These are phyloP conservation scores for Corythaeola cristata DNA, from an alignment of 2,113 vertebrate genomes.

Conservation along the genomic window DNA sequence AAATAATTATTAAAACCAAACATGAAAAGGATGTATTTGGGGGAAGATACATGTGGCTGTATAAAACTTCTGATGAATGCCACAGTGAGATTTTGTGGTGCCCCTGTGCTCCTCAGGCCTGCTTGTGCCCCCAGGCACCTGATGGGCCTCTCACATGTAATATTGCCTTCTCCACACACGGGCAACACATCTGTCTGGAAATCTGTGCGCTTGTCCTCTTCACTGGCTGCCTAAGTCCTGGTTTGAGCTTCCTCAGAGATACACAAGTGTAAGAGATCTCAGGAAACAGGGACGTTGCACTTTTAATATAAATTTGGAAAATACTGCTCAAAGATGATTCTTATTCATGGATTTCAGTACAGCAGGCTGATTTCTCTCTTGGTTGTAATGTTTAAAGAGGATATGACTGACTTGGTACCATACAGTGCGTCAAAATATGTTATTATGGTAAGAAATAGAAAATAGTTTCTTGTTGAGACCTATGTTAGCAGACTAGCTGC, in stretches of 20 bases:
- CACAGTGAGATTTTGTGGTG: not conserved
- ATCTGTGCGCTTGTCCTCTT: not conserved
- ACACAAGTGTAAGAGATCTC: not conserved
- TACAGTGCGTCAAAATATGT: constrained; percentile 9
- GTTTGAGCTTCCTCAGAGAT: not conserved
- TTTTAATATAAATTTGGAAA: not conserved
- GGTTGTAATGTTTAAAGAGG: not conserved
- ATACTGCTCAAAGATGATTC: not conserved
- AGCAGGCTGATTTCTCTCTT: not conserved
- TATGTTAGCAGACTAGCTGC: not conserved
- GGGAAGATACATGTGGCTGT: not conserved
- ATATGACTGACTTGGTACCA: not conserved
- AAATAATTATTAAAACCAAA: not conserved
- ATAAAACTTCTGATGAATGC: not conserved
- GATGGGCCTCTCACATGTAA: not conserved
- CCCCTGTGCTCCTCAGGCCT: not conserved
- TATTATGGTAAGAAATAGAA: constrained; percentile 3
- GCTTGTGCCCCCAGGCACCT: not conserved
- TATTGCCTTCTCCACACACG: not conserved
- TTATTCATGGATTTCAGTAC: not conserved
- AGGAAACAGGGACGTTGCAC: not conserved
- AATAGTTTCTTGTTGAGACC: not conserved
- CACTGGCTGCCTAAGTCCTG: not conserved
- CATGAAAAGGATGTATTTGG: not conserved
- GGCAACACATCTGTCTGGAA: not conserved